Evolutionary conservation across 2,888 invertebrate species (phyloP), one percentile per base, ranked within the genome.

Genomic region (Labia minor): DNA sequence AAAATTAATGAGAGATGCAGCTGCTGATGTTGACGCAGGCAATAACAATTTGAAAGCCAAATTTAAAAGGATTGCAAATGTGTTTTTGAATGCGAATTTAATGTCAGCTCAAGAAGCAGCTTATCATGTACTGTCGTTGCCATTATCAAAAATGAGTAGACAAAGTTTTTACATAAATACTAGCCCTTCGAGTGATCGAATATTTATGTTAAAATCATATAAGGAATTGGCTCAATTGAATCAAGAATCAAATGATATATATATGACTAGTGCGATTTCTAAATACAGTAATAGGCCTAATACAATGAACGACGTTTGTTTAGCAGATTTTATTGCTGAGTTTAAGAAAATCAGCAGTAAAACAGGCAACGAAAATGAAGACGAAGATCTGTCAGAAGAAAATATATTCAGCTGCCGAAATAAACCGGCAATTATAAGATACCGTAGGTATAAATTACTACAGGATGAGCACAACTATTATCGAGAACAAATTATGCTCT

Each of bases 41-140:
- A n/a, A n/a, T n/a, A n/a, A n/a, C n/a, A n/a, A n/a, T n/a, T n/a
- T n/a, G n/a, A 49, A 49, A 49, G 64, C 20, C 10, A 64, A 64
- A 21, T 64, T 64, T 64, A 64, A 26, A 64, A 64, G 21, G 8
- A 64, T 64, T 26, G 64, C 64, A 11, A 64, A 64, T 64, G 70
- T 69, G 10, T 72, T 72, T 67, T 33, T 72, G 20, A 70, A 72
- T 61, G n/a, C 68, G 1, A 71, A 70, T 66, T 67, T 68, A 19
- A 69, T 72, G 66, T 71, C 70, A 62, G 67, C 71, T 11, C 72
- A 72, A 70, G 71, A 73, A 69, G 72, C 70, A 33, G 67, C 69
- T 64, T 73, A 72, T 68, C 70, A 68, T 66, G 65, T 71, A 14
- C 66, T 73, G 26, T 66, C 69, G 1, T 63, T 73, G 11, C 70